Base-by-base conservation (phyloP, 2,888 invertebrate species). In the Dione vanillae region DNA sequence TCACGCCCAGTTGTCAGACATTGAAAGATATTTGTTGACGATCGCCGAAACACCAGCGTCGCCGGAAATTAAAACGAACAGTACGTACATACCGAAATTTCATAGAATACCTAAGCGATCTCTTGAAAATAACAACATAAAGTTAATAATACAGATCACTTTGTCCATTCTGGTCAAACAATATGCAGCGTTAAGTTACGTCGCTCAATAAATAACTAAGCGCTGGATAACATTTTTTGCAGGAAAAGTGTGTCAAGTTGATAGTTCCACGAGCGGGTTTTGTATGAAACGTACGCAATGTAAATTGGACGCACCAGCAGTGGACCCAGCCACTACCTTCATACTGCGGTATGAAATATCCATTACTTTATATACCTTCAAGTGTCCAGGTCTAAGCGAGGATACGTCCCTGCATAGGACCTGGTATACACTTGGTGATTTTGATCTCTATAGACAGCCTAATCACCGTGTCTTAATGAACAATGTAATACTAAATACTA, bases 271-370 rank as follows among this genome's bases (percentile, higher is more conserved):
- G 8, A 64, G 16, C 2, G 71, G 71, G 3, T 6, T 69, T 5
- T 72, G 71, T n/a, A 20, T 61, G 1, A 69, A 69, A 20, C 43
- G 58, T 9, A 35, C 61, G 0, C 27, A 41, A 10, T 72, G 71
- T 20, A 19, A 61, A 7, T 37, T 69, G 12, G 69, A 65, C 47
- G 35, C 35, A 1, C 45, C 40, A 12, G 65, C 65, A 40, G 8
- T 72, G 0, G 69, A 72, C 35, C 64, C 67, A 8, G 20, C 61
- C 3, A 62, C 52, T 14, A 20, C 37, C 35, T 72, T 72, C 35
- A 72, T 61, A 54, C 35, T 54, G 9, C 61, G 71, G 71, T 72
- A 62, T 40, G 67, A 41, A 59, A 67, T 19, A 14, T 19, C 11
- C 12, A 52, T 61, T 27, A 1, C 6, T 9, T 8, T 19, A 2